phyloP scores from a whole-genome alignment of 2,113 vertebrate species.

The Alces alces region DNA sequence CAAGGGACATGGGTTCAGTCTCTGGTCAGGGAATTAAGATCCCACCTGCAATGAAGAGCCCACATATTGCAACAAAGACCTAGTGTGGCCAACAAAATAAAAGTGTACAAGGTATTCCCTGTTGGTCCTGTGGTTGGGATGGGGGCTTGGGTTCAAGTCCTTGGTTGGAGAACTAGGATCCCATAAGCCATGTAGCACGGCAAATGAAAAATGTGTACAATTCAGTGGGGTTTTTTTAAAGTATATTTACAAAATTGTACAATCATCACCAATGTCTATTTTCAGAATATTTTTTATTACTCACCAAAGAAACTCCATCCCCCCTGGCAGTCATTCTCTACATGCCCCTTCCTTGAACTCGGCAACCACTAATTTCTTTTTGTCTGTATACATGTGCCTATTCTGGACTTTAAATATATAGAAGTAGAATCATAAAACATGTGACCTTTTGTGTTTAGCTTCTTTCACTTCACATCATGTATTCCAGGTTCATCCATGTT shows the following conservation, averaged over 20 bases:
- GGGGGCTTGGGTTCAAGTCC: neutral
- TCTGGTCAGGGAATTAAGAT: neutral
- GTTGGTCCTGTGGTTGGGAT: neutral
- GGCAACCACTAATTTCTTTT: neutral
- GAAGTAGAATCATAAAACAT: neutral
- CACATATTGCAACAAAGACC: neutral
- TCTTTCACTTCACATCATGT: neutral
- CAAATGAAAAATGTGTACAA: neutral
- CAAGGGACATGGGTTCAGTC: neutral
- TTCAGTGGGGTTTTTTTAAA: neutral
- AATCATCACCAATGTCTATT: neutral
- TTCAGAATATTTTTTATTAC: neutral
- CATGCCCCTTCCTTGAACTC: fast-evolving
- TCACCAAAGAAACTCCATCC: neutral
- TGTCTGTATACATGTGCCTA: neutral
- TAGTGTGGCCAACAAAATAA: fast-evolving
- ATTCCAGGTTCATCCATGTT: neutral
- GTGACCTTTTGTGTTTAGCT: neutral
- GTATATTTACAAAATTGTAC: neutral
- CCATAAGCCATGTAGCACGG: neutral
- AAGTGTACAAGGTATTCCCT: neutral
- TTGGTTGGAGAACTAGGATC: neutral
- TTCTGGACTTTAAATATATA: neutral
- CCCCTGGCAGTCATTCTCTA: neutral
- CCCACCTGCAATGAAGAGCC: neutral